phyloP scores from a whole-genome alignment of 2,113 vertebrate species.

The Myxocyprinus asiaticus region DNA sequence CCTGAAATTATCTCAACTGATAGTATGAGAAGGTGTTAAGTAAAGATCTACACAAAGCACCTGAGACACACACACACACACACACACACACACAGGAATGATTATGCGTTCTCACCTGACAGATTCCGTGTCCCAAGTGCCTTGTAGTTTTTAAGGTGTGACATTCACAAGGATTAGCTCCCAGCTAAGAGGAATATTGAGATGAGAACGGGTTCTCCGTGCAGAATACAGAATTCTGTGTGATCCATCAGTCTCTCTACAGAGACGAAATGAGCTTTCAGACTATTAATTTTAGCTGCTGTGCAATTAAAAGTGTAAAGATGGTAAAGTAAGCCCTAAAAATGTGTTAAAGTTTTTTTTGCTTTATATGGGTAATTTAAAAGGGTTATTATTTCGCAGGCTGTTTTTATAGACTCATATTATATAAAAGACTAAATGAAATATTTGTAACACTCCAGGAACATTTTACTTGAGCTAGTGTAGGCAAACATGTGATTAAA shows the following conservation, averaged over 20 bases:
- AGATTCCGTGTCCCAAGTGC: conserved; percentile 45
- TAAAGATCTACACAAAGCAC: conserved; percentile 33
- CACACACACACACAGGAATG: conserved; percentile 21
- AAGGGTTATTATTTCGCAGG: too few relatives aligned
- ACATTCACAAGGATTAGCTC: conserved; percentile 45
- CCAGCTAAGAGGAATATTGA: conserved; percentile 34
- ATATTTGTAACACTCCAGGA: too few relatives aligned
- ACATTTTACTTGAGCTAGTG: too few relatives aligned
- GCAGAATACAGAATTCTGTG: not conserved
- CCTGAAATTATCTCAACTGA: not conserved
- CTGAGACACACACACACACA: conserved; percentile 12
- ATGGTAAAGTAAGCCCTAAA: not conserved
- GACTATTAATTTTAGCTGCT: not conserved
- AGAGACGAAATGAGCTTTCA: not conserved
- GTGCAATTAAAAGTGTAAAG: not conserved
- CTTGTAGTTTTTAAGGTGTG: conserved; percentile 49
- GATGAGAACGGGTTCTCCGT: conserved; percentile 10
- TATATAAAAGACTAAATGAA: too few relatives aligned
- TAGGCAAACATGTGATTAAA: too few relatives aligned
- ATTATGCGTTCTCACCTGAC: conserved; percentile 50
- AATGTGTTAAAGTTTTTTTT: too few relatives aligned
- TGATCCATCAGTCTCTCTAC: not conserved
- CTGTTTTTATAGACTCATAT: too few relatives aligned
- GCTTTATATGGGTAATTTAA: too few relatives aligned
- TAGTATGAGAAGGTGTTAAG: conserved; percentile 6